Percentiles rank a stretch among this genome's conserved stretches.
These are phyloP conservation scores for Takifugu flavidus DNA, from an alignment of 2,113 vertebrate genomes.

Conservation along the genomic window DNA sequence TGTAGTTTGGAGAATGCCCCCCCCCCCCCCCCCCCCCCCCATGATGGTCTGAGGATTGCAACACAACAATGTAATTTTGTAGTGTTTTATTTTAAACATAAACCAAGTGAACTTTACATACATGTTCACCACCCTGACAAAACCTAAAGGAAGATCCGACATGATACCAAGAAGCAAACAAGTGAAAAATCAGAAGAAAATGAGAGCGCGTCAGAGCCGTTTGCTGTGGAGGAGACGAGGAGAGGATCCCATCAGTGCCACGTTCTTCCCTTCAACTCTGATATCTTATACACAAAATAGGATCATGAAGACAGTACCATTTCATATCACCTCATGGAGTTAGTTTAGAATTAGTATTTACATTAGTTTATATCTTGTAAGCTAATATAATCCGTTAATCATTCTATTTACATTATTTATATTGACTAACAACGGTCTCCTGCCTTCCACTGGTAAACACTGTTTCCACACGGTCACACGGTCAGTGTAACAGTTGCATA, in stretches of 20 bases:
- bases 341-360: constrained; percentile 55
- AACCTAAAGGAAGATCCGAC: constrained; percentile 3
- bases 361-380: constrained; percentile 42
- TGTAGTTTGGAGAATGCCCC: not conserved
- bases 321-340: constrained; percentile 31
- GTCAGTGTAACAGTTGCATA: constrained; percentile 38
- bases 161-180: constrained; percentile 2
- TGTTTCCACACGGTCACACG: constrained; percentile 17
- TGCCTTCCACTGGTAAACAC: not conserved
- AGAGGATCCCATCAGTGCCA: constrained; percentile 43
- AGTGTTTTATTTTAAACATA: constrained; percentile 40
- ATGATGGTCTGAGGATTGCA: not conserved
- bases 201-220: not conserved
- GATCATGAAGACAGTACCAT: constrained; percentile 66
- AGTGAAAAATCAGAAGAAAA: not conserved
- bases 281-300: constrained; percentile 55
- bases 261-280: constrained; percentile 9
- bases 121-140: constrained; percentile 10
- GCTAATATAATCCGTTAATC: not conserved
- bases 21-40: not conserved
- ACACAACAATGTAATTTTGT: not conserved
- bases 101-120: constrained; percentile 11
- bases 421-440: constrained; percentile 57
- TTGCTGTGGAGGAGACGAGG: not conserved
- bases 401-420: constrained; percentile 63